Base-by-base conservation (phyloP, 2,888 invertebrate species). In the Rhopalosiphum nymphaeae region DNA sequence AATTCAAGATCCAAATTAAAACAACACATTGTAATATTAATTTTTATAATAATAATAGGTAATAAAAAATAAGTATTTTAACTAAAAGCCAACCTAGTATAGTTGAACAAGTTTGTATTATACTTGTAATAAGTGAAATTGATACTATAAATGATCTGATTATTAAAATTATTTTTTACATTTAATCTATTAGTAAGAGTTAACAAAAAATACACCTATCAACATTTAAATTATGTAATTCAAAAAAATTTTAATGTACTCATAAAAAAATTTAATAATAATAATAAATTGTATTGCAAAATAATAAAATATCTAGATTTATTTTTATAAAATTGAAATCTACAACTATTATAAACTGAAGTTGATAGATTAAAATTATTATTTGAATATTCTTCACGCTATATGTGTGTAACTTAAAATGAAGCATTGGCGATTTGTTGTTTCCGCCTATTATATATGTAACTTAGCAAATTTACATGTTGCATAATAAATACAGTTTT, bases 401-500 rank as follows among this genome's bases (percentile, higher is more conserved):
- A 44, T 46, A 13, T 16, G 56, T 84, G 29, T 44, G 42, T 53
- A 91, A 84, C 5, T 88, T 10, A 88, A 87, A n/a, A 49, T 53
- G 21, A 88, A 49, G 2, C 25, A 88, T 29, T 16, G n/a, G 46
- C 36, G 21, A 78, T 78, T 42, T 67, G 61, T 16, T 61, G 21
- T 67, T 89, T 57, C 56, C 46, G 21, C 21, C 29, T 44, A 61
- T 16, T 9, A 26, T 29, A 29, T 16, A 44, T 46, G 29, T 46
- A n/a, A 67, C n/a, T 56, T 36, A 26, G 84, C 0, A 85, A 56
- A 91, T 91, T 85, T 56, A 91, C 56, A 91, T 91, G 85, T 29
- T 42, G 53, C 56, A 44, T 44, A 85, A 91, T 85, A 11, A 56
- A 91, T 91, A 84, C 91, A 91, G 91, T 85, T 91, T 91, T 85